Percentiles rank a stretch among this genome's conserved stretches.
These are phyloP conservation scores for Zoanthus sansibaricus DNA, from an alignment of 92 coral and sea anemone genomes.

Conservation along the genomic window DNA sequence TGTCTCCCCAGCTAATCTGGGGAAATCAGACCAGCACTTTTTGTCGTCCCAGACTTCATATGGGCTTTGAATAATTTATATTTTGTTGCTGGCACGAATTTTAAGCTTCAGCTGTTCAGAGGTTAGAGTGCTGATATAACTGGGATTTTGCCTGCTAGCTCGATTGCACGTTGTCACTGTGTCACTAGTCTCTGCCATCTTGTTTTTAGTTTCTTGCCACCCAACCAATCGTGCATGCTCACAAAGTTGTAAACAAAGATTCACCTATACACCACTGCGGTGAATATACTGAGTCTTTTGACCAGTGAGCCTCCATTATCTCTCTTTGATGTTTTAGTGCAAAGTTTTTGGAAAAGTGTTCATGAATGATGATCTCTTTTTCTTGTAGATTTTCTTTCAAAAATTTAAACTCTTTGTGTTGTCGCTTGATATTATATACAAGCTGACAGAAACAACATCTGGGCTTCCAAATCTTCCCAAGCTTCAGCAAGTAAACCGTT, in stretches of 20 bases:
- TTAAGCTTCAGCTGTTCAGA: not conserved
- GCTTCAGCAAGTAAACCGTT: slow-evolving; percentile 30
- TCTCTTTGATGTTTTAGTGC: slow-evolving; percentile 44
- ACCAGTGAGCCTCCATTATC: slow-evolving; percentile 41
- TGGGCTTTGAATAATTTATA: not conserved
- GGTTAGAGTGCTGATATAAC: not conserved
- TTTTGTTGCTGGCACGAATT: not conserved
- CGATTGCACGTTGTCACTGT: not conserved
- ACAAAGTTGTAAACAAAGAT: too few species aligned
- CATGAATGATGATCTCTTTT: slow-evolving; percentile 36
- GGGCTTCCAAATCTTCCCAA: slow-evolving; percentile 41
- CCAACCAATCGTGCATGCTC: too few species aligned
- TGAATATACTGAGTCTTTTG: slow-evolving; percentile 21
- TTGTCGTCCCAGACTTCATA: slow-evolving; percentile 12
- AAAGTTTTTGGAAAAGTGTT: slow-evolving; percentile 47
- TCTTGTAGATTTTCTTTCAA: slow-evolving; percentile 1
- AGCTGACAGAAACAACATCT: slow-evolving; percentile 49
- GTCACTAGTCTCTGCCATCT: slow-evolving; percentile 4
- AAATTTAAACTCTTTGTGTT: slow-evolving; percentile 32
- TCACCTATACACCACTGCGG: slow-evolving; percentile 17
- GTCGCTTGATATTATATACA: slow-evolving; percentile 46
- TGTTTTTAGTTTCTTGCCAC: not conserved
- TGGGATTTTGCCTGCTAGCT: not conserved
- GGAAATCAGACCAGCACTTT: not conserved
- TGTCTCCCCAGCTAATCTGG: not conserved